A percentile compares a stretch with the other conserved stretches of the same genome.
Conservation (phyloP, 2,888 invertebrate species). For the Yponomeuta sedellus region DNA sequence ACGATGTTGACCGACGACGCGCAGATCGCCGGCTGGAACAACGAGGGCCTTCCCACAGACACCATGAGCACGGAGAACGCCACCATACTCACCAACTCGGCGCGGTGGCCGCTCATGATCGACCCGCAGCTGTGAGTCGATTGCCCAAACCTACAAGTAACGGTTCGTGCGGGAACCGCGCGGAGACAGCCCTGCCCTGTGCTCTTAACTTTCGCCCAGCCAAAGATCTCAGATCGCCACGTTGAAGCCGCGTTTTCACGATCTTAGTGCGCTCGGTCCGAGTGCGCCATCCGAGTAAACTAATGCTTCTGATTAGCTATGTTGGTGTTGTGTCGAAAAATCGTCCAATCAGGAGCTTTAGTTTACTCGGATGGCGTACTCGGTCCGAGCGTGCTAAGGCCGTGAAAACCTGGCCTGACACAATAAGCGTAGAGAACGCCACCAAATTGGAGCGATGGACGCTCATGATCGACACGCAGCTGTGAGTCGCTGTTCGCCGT, state of each 20-base stretch:
- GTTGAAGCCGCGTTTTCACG: constrained; percentile 96
- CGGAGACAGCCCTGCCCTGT: too few relatives aligned
- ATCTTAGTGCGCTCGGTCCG: too few relatives aligned
- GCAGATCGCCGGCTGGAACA: constrained; percentile 95
- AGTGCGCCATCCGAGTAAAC: too few relatives aligned
- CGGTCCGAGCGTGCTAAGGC: too few relatives aligned
- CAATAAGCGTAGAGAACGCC: constrained; percentile 97
- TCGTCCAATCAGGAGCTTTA: too few relatives aligned
- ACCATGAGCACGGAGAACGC: constrained; percentile 97
- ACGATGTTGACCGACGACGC: constrained; percentile 94
- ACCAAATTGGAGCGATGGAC: constrained; percentile 95
- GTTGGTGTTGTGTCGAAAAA: too few relatives aligned
- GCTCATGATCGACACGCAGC: constrained; percentile 95
- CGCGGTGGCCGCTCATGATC: constrained; percentile 96
- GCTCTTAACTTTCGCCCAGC: too few relatives aligned
- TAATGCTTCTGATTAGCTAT: too few relatives aligned
- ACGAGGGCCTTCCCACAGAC: constrained; percentile 94
- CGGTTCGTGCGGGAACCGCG: too few relatives aligned
- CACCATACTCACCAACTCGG: constrained; percentile 91
- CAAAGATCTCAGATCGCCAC: constrained; percentile 53
- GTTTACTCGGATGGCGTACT: too few relatives aligned
- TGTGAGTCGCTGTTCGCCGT: constrained; percentile 49
- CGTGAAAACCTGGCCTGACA: too few relatives aligned
- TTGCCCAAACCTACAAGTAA: background rate
- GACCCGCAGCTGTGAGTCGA: constrained; percentile 86